phyloP scores from a whole-genome alignment of 2,797 vertebrate genomes.

The Naso thynnoides region DNA sequence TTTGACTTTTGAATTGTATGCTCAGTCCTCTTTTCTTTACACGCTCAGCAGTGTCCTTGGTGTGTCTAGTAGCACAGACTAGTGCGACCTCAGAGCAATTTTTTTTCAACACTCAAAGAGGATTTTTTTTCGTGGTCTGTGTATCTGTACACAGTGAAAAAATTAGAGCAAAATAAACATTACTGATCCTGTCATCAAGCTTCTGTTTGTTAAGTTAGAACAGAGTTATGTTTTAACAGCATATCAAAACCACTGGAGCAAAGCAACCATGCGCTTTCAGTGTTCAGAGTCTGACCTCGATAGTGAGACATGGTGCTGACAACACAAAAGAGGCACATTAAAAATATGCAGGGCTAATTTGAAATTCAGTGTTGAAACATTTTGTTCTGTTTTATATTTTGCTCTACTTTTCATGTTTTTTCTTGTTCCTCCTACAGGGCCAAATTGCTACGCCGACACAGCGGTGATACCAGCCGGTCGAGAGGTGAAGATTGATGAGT shows the following conservation, averaged over 20 bases:
- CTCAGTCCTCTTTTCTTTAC: constrained; percentile 24
- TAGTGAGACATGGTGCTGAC: constrained; percentile 16
- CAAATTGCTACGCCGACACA: constrained; percentile 97
- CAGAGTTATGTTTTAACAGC: neutral
- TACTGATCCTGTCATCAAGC: neutral
- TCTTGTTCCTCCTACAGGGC: constrained; percentile 83
- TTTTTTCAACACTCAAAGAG: neutral
- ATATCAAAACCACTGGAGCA: constrained; percentile 12
- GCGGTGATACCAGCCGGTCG: constrained; percentile 96
- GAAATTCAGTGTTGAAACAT: constrained; percentile 31
- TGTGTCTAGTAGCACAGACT: constrained; percentile 4
- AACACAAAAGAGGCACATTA: constrained; percentile 18
- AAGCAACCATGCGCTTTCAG: constrained; percentile 17
- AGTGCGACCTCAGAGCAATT: neutral
- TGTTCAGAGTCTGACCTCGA: constrained; percentile 27
- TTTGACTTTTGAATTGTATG: constrained; percentile 41
- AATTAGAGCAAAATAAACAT: neutral
- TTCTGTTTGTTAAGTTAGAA: constrained; percentile 25
- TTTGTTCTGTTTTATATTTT: constrained; percentile 8
- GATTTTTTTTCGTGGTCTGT: neutral
- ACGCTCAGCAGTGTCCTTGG: constrained; percentile 33
- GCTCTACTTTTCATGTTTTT: constrained; percentile 18
- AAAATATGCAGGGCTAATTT: constrained; percentile 26
- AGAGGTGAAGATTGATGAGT: constrained; percentile 97
- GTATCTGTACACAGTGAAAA: neutral